phyloP scores from a whole-genome alignment of 1,140 invertebrate genomes.

The Scylla paramamosain region DNA sequence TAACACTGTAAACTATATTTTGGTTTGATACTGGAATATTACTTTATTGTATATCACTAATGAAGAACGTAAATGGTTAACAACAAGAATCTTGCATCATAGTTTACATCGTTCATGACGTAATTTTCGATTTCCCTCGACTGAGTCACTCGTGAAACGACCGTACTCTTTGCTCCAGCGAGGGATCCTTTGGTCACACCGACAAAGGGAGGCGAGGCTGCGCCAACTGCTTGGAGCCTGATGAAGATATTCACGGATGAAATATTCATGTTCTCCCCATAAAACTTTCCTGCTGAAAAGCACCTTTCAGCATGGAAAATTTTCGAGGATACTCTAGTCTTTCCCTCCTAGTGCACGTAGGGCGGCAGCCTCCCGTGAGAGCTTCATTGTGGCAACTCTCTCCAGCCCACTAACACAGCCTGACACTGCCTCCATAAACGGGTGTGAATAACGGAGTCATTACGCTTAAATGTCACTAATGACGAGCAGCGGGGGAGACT shows the following conservation, averaged over 20 bases:
- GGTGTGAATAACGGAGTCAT: constrained; percentile 54
- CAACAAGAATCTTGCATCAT: no score
- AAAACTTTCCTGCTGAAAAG: background rate
- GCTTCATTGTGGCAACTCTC: background rate
- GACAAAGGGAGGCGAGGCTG: background rate
- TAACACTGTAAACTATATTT: no score
- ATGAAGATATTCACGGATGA: background rate
- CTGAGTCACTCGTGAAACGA: no score
- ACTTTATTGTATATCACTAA: no score
- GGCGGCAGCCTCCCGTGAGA: background rate
- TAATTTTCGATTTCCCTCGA: no score
- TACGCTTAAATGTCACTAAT: constrained; percentile 53
- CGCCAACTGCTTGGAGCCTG: background rate
- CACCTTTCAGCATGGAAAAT: background rate
- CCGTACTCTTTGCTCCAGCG: background rate
- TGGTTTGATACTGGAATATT: no score
- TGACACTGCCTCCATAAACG: constrained; percentile 36
- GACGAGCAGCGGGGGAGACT: constrained; percentile 41
- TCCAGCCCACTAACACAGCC: background rate
- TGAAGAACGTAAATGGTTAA: no score
- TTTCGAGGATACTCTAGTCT: background rate
- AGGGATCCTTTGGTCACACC: background rate
- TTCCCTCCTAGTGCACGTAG: background rate
- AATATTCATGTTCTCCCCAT: background rate
- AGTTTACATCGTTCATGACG: no score